phyloP scores from a whole-genome alignment of 2,113 vertebrate genomes.

The Parus major region DNA sequence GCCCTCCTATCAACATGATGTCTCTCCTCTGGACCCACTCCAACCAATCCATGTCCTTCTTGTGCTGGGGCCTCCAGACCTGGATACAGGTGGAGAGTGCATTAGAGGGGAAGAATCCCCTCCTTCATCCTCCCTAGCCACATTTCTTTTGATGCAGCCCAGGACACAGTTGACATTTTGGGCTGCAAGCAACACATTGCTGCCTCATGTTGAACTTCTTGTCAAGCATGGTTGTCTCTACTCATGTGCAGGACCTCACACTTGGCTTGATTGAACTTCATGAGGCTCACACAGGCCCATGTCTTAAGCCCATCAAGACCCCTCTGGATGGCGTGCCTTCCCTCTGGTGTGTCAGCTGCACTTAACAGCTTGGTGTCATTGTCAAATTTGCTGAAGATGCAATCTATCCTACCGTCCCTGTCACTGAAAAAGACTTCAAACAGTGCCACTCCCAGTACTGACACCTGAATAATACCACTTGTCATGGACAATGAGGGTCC shows the following conservation, averaged over 20 bases:
- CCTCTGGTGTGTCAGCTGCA: background rate
- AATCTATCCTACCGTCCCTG: background rate
- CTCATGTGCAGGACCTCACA: no score
- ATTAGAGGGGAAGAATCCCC: background rate
- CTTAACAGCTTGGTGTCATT: background rate
- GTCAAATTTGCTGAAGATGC: no score
- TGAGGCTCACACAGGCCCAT: rapidly evolving
- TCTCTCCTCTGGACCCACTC: background rate
- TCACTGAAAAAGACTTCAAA: background rate
- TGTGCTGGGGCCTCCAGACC: background rate
- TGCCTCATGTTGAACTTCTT: background rate
- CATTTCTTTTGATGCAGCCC: background rate
- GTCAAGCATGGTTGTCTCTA: rapidly evolving
- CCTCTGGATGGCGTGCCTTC: background rate
- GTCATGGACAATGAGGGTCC: rapidly evolving
- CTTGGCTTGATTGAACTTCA: background rate
- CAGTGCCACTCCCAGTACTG: no score
- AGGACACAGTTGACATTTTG: background rate
- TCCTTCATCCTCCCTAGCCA: background rate
- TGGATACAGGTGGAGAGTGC: background rate
- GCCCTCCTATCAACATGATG: no score
- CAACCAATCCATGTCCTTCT: background rate
- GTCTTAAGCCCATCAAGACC: background rate
- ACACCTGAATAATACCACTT: background rate
- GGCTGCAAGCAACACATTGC: rapidly evolving